Evolutionary conservation across 2,797 vertebrate genomes (phyloP).

Genomic region (Paramormyrops hopkinsi): DNA sequence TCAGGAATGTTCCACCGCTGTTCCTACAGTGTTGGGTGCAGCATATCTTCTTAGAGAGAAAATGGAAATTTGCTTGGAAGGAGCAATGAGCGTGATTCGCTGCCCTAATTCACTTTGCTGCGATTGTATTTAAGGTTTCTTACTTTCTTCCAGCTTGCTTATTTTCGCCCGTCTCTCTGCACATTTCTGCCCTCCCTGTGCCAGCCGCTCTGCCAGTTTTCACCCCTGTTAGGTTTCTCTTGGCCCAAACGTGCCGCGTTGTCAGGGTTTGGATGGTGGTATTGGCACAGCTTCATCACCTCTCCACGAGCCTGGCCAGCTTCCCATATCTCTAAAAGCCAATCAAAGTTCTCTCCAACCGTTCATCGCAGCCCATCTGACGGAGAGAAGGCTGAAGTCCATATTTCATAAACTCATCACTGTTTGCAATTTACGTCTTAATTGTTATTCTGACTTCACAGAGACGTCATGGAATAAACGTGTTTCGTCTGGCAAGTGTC

Average conservation of each 20-base stretch:
- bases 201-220: neutral
- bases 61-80: neutral
- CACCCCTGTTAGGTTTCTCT: neutral
- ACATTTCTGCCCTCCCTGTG: neutral
- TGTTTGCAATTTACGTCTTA: neutral
- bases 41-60: neutral
- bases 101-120: neutral
- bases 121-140: neutral
- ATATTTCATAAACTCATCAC: neutral
- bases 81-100: neutral
- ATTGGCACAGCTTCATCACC: neutral
- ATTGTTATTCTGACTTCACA: neutral
- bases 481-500: neutral
- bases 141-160: neutral
- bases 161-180: neutral
- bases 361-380: neutral
- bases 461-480: neutral
- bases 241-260: neutral
- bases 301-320: neutral
- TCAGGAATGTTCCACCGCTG: too few relatives aligned
- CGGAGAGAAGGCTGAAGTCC: neutral
- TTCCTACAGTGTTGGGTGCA: neutral
- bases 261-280: neutral
- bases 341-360: neutral
- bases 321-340: neutral